Percentiles rank a stretch among this genome's conserved stretches.
phyloP scores from a whole-genome alignment of 2,797 vertebrate species.

The Pangasius larnaudii region DNA sequence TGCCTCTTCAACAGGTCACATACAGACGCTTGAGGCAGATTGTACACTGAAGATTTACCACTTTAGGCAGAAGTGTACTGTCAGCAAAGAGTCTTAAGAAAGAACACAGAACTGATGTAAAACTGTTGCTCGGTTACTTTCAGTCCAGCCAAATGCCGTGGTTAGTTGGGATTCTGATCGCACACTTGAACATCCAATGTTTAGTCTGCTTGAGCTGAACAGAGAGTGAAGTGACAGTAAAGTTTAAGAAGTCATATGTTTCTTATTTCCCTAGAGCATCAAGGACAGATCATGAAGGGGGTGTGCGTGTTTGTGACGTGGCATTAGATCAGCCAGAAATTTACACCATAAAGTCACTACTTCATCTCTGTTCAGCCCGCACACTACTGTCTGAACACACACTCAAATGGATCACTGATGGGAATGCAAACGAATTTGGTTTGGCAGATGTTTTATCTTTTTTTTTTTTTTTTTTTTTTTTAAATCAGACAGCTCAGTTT shows the following conservation, averaged over 20 bases:
- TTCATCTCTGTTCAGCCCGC: not conserved
- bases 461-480: constrained; percentile 6
- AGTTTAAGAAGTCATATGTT: not conserved
- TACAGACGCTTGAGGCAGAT: constrained; percentile 15
- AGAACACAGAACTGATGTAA: not conserved
- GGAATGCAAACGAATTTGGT: not conserved
- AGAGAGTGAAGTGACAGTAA: not conserved
- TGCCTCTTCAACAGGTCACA: not conserved
- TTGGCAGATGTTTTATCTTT: not conserved
- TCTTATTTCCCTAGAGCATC: constrained; percentile 33
- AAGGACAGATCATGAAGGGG: constrained; percentile 24
- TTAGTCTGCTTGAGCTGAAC: constrained; percentile 32
- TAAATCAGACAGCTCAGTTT: not conserved
- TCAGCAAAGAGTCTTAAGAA: constrained; percentile 32
- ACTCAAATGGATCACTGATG: not conserved
- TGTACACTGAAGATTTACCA: constrained; percentile 6
- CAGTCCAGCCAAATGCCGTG: not conserved
- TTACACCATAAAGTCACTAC: constrained; percentile 31
- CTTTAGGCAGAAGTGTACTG: constrained; percentile 21
- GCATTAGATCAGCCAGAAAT: constrained; percentile 43
- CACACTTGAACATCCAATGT: constrained; percentile 17
- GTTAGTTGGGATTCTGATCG: constrained; percentile 28
- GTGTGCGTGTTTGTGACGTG: constrained; percentile 37
- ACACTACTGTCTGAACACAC: not conserved
- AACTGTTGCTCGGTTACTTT: not conserved